Evolutionary conservation across 2,888 invertebrate genomes (phyloP), one percentile per base, ranked within the genome.

Genomic region (Trachelus troglodyta): DNA sequence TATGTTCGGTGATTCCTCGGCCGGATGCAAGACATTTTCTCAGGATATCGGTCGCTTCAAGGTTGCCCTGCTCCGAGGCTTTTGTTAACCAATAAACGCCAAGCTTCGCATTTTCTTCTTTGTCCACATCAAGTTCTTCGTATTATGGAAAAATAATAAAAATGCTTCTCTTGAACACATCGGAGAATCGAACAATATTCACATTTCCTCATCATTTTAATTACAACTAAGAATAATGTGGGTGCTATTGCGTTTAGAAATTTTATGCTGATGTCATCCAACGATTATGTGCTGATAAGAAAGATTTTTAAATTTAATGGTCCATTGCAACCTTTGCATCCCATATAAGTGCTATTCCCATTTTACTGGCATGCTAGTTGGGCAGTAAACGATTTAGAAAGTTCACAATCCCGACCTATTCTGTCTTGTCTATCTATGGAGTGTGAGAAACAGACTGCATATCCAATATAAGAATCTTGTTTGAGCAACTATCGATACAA

Each of bases 61-160:
- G 94, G 86, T 97, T 97, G 0, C 98, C 98, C 91, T 98, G 97
- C 87, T 97, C 96, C 0, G 98, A 97, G 3, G 98, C 98, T 92
- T 96, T 96, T n/a, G 97, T 95, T 75, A 98, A 92, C 98, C 98
- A 98, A 87, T 97, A 96, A 75, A 98, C 94, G 0, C 97, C 98
- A 83, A 96, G 94, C 83, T 95, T 94, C 81, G 95, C 96, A 92
- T 96, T 96, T 87, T 96, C 96, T 87, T 95, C 94, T 88, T 93
- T 94, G 86, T 95, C 95, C 40, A 94, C 93, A 84, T 95, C 95
- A 79, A 94, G 89, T 89, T 94, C 95, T 95, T 89, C 34, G 40
- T 15, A 15, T 40, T 40, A 40, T 40, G 40, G 2, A 40, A 40
- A 40, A 40, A 40, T 40, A 40, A 15, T 40, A 40, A 4, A 40